These are phyloP conservation scores for Choristoneura rosaceana DNA, from an alignment of 2,888 invertebrate species.

Conservation along the genomic window DNA sequence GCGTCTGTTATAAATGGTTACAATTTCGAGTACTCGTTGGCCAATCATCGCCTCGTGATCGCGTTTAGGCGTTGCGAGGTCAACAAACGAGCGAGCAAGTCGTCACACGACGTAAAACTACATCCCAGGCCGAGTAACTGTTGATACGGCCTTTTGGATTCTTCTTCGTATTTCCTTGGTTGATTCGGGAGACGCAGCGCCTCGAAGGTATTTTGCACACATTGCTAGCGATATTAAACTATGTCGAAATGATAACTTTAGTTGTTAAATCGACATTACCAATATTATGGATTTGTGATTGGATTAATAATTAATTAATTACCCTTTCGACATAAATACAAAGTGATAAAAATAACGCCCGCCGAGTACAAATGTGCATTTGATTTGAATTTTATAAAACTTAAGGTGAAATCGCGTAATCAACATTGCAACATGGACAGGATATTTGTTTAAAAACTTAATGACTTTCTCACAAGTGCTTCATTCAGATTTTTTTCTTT, in stretches of 20 bases:
- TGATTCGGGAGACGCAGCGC: constrained; percentile 79
- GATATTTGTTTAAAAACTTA: neutral
- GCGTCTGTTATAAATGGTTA: neutral
- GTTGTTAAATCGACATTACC: constrained; percentile 21
- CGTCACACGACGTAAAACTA: constrained; percentile 17
- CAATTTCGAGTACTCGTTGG: neutral
- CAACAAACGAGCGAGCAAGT: constrained; percentile 13
- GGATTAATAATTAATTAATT: constrained; percentile 35
- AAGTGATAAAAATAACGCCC: constrained; percentile 70
- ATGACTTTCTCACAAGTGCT: neutral
- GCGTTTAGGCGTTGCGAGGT: constrained; percentile 12
- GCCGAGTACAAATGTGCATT: constrained; percentile 73
- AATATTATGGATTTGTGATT: neutral
- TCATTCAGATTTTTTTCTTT: neutral
- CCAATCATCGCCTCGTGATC: neutral
- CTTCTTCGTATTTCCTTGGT: constrained; percentile 59
- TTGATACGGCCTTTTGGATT: constrained; percentile 40
- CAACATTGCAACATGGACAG: constrained; percentile 53
- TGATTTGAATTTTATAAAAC: constrained; percentile 26
- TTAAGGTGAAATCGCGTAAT: neutral
- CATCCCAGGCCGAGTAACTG: constrained; percentile 32
- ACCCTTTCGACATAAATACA: constrained; percentile 72
- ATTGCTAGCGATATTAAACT: constrained; percentile 78
- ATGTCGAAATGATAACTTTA: constrained; percentile 66
- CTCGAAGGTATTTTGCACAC: constrained; percentile 79